Conservation (phyloP, 2,113 vertebrate species). For the Pionites leucogaster region DNA sequence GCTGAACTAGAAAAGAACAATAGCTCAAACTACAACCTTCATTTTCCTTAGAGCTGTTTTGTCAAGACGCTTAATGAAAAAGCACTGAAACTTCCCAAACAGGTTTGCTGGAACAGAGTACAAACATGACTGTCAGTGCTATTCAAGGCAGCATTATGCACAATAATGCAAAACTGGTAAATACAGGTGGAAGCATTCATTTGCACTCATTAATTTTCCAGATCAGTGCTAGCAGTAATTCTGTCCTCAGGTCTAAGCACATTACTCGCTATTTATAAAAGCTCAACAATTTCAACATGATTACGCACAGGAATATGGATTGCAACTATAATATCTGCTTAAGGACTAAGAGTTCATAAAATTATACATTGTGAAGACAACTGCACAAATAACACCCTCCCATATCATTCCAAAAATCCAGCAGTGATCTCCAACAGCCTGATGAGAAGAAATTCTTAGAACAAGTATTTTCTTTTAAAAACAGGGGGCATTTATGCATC, state of each 20-base stretch:
- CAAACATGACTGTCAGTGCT: neutral
- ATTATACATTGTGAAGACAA: neutral
- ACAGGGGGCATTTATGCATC: neutral
- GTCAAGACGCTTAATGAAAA: neutral
- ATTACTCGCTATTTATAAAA: neutral
- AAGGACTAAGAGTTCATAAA: neutral
- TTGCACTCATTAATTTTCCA: conserved; percentile 1
- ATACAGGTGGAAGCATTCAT: neutral
- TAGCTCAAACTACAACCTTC: conserved; percentile 48
- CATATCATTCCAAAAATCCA: neutral
- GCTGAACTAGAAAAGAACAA: conserved; percentile 78
- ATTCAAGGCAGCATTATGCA: neutral
- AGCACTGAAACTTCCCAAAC: neutral
- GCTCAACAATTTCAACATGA: neutral
- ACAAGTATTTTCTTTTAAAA: neutral
- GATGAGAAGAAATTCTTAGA: neutral
- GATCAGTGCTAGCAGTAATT: neutral
- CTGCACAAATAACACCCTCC: neutral
- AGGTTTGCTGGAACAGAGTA: neutral
- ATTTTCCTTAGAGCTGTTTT: conserved; percentile 47
- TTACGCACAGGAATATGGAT: neutral
- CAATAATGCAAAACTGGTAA: neutral
- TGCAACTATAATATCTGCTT: neutral
- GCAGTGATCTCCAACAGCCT: neutral
- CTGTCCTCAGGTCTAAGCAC: neutral